Conservation (phyloP, 2,888 invertebrate species). For the Dicroscelio sp. region DNA sequence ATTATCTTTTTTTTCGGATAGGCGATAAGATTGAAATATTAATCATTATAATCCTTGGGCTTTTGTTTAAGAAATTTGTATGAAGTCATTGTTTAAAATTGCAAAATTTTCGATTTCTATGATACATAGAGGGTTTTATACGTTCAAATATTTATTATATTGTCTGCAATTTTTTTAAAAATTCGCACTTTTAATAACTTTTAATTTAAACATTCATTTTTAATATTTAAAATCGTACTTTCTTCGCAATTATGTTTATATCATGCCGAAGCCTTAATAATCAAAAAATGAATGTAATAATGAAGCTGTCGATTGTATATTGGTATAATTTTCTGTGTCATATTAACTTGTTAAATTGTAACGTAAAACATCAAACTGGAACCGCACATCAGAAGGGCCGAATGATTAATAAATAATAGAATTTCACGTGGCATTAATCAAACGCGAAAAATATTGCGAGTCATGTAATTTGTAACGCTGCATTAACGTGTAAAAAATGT, state of each 20-base stretch:
- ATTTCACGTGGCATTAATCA: constrained; percentile 41
- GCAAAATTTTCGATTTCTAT: too few relatives aligned
- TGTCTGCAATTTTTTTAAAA: too few relatives aligned
- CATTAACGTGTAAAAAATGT: constrained; percentile 69
- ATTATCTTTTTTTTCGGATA: constrained; percentile 50
- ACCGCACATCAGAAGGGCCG: neutral
- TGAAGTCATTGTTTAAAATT: neutral
- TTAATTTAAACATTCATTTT: too few relatives aligned
- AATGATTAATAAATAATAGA: constrained; percentile 53
- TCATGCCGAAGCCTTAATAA: too few relatives aligned
- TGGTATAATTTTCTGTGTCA: neutral
- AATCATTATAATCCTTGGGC: constrained; percentile 34
- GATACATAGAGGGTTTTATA: too few relatives aligned
- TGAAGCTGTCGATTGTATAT: neutral
- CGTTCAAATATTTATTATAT: too few relatives aligned
- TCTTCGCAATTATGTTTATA: too few relatives aligned
- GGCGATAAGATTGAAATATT: constrained; percentile 49
- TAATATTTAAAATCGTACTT: too few relatives aligned
- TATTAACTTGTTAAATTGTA: constrained; percentile 30
- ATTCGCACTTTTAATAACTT: too few relatives aligned
- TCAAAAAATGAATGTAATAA: too few relatives aligned
- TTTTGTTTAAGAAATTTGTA: neutral
- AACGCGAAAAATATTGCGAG: constrained; percentile 61
- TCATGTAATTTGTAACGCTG: constrained; percentile 74
- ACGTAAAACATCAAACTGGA: constrained; percentile 1